Evolutionary conservation across 2,113 vertebrate species (phyloP).

Genomic region (Pan paniscus): DNA sequence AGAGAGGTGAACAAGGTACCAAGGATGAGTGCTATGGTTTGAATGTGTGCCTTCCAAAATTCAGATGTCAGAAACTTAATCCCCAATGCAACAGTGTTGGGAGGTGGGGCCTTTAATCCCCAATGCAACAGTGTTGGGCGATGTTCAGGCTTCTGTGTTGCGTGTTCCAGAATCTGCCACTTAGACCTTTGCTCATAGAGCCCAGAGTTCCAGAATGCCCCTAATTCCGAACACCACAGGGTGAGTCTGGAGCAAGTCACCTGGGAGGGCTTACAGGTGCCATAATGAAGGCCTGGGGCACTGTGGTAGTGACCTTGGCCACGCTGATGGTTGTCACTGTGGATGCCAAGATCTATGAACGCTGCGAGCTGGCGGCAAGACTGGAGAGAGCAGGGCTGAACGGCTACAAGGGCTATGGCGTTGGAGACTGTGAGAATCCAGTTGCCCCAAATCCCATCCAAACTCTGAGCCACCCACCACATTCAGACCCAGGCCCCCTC

Average conservation of each 20-base stretch:
- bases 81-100: background rate
- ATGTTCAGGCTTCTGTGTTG: background rate
- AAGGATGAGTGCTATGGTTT: background rate
- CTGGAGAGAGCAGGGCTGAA: conserved; percentile 73
- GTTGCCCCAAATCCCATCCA: background rate
- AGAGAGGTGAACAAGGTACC: background rate
- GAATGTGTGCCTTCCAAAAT: background rate
- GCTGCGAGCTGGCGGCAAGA: conserved; percentile 78
- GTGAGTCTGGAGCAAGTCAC: conserved; percentile 25
- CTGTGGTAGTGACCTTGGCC: conserved; percentile 53
- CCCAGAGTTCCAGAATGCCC: conserved; percentile 53
- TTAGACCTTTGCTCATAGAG: conserved; percentile 48
- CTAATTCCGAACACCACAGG: background rate
- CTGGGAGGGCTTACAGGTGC: background rate
- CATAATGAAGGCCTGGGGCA: conserved; percentile 35
- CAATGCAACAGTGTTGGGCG: background rate
- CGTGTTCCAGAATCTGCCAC: conserved; percentile 49
- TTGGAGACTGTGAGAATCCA: conserved; percentile 79
- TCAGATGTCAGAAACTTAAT: background rate
- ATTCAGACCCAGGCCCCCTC: background rate
- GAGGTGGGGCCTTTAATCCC: background rate
- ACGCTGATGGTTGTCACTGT: conserved; percentile 1
- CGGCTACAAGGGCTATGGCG: conserved; percentile 64
- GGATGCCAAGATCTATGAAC: conserved; percentile 72
- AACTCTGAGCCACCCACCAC: background rate